These are phyloP conservation scores for Pharmacophagus antenor DNA, from an alignment of 2,888 invertebrate species.

Conservation along the genomic window DNA sequence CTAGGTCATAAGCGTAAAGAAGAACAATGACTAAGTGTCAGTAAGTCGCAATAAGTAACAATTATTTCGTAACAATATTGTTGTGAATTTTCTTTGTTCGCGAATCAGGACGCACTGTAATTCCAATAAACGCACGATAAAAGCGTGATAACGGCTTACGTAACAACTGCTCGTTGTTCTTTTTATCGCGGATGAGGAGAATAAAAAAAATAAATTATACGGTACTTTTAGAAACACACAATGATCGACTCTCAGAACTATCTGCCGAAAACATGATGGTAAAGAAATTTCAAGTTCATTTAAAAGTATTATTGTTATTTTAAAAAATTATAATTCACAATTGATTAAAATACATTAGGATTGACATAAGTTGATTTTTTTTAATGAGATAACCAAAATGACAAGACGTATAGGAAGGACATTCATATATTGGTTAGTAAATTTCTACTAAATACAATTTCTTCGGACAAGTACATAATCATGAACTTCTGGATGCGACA, in stretches of 20 bases:
- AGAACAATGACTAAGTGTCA: background rate
- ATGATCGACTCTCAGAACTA: background rate
- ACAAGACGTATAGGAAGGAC: too few relatives aligned
- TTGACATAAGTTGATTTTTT: too few relatives aligned
- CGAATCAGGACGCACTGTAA: constrained; percentile 38
- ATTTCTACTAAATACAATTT: too few relatives aligned
- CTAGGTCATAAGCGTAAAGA: background rate
- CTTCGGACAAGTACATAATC: too few relatives aligned
- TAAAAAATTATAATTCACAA: too few relatives aligned
- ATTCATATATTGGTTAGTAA: too few relatives aligned
- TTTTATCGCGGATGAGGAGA: background rate
- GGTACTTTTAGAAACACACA: background rate
- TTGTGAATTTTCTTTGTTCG: constrained; percentile 31
- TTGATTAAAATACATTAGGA: too few relatives aligned
- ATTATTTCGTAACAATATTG: constrained; percentile 34
- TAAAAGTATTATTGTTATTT: too few relatives aligned
- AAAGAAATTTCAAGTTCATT: background rate
- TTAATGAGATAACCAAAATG: too few relatives aligned
- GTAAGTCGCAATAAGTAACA: constrained; percentile 25
- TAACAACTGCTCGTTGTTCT: constrained; percentile 43
- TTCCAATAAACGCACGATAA: constrained; percentile 38
- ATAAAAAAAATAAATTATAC: background rate
- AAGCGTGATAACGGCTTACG: constrained; percentile 25
- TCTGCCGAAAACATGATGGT: background rate
- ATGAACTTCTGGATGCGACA: too few relatives aligned